Evolutionary conservation across 2,113 vertebrate genomes (phyloP), one percentile per base, ranked within the genome.

Genomic region (Reinhardtius hippoglossoides): DNA sequence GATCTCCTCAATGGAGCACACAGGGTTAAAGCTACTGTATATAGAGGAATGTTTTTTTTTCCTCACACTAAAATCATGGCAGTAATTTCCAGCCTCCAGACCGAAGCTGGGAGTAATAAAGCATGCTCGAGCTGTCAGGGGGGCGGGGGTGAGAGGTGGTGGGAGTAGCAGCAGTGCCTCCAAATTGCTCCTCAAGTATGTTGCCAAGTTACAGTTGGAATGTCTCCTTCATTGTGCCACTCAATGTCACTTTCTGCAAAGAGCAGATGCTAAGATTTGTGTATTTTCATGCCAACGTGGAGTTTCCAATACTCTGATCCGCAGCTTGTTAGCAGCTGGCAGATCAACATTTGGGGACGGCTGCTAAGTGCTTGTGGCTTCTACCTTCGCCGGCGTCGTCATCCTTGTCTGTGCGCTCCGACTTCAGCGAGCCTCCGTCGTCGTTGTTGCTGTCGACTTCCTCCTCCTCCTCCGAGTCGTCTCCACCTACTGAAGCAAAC

Each of bases 371-470:
- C n/a, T 23, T 75, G 74, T 74, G 76, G 67, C 63, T 83, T 71
- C 9, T 65, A 99, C 97, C 96, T 80, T 98, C 97, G 58, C 89
- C 92, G 0, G 71, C 67, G 35, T 98, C 98, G 2, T 99, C 97
- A 14, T 99, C 97, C 83, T 95, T 96, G 91, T 98, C 97, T 0
- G 68, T 93, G 35, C 94, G 96, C 73, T 99, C 97, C 0, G 96
- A 99, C 35, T 95, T 93, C 89, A 96, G 67, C 0, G 97, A 98
- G 54, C 85, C 48, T 3, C 92, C 94, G 5, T 98, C 97, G n/a
- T 94, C 92, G 91, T 92, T 94, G 89, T 37, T 31, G 31, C 24
- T 87, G 92, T 94, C 94, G 48, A 87, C 87, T 14, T 95, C 94
- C 31, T 97, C 96, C 5, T 86, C 82, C 0, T 96, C 94, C 2